phyloP scores from a whole-genome alignment of 2,113 vertebrate species.

The Morone saxatilis region DNA sequence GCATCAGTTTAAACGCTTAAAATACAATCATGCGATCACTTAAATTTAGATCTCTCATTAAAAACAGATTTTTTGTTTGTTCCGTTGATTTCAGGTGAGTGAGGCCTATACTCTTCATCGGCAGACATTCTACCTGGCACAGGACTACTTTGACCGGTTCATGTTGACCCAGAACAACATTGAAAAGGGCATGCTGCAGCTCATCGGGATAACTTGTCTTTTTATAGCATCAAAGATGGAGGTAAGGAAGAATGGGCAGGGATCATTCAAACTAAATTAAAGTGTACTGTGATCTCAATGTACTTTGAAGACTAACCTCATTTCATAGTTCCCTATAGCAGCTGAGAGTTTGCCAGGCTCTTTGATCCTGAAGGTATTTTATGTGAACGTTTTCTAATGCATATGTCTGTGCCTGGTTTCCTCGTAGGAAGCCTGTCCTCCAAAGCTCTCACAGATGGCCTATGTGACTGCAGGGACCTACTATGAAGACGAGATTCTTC shows the following conservation, averaged over 20 bases:
- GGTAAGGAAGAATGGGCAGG: slow-evolving; percentile 71
- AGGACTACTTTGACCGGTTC: slow-evolving; percentile 95
- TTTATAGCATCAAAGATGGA: slow-evolving; percentile 94
- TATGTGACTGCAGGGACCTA: slow-evolving; percentile 93
- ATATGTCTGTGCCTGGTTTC: background rate
- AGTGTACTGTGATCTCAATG: background rate
- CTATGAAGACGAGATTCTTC: slow-evolving; percentile 90
- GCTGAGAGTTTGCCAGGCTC: no score
- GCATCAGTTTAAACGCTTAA: background rate
- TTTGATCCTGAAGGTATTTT: background rate
- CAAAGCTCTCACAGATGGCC: slow-evolving; percentile 92
- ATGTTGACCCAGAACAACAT: slow-evolving; percentile 90
- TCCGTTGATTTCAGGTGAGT: slow-evolving; percentile 84
- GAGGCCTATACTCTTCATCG: slow-evolving; percentile 92
- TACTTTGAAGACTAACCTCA: background rate
- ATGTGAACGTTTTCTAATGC: background rate
- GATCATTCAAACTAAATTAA: background rate
- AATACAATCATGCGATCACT: no score
- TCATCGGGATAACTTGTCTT: slow-evolving; percentile 92
- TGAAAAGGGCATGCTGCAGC: slow-evolving; percentile 90
- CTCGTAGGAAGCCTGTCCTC: slow-evolving; percentile 91
- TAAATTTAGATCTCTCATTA: background rate
- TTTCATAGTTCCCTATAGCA: no score
- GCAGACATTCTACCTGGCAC: slow-evolving; percentile 95
- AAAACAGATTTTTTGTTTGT: background rate